Conservation (phyloP, 1,140 invertebrate genomes). For the Ganaspis sp. region DNA sequence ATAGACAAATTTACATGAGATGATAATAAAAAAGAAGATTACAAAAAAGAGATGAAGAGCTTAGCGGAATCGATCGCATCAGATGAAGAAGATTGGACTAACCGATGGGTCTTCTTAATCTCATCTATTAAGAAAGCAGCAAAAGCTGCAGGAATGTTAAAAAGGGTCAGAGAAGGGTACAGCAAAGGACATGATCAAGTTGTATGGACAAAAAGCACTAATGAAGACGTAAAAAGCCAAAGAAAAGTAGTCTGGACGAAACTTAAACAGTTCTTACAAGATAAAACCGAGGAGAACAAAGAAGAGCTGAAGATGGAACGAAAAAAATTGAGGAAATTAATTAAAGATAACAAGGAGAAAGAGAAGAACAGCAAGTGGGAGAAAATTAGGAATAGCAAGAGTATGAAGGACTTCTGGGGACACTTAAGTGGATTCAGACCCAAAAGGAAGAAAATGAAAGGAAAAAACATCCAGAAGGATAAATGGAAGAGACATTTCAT, state of each 20-base stretch:
- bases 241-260: not conserved
- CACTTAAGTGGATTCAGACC: not conserved
- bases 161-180: no score
- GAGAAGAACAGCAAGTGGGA: not conserved
- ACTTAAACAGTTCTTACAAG: not conserved
- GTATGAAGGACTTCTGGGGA: not conserved
- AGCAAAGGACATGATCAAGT: no score
- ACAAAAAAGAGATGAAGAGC: no score
- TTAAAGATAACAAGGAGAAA: not conserved
- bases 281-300: not conserved
- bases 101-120: no score
- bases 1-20: no score
- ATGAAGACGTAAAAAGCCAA: not conserved
- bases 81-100: no score
- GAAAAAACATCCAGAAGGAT: not conserved
- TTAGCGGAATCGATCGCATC: no score
- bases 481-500: not conserved
- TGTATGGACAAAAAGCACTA: no score
- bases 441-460: not conserved
- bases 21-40: no score
- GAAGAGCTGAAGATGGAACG: not conserved
- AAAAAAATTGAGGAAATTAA: not conserved
- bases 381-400: not conserved
- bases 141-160: no score
- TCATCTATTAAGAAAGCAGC: no score